A percentile compares a stretch with the other conserved stretches of the same genome.
These are phyloP conservation scores for Drosophila picticornis DNA, from an alignment of 2,888 invertebrate species.

Conservation along the genomic window DNA sequence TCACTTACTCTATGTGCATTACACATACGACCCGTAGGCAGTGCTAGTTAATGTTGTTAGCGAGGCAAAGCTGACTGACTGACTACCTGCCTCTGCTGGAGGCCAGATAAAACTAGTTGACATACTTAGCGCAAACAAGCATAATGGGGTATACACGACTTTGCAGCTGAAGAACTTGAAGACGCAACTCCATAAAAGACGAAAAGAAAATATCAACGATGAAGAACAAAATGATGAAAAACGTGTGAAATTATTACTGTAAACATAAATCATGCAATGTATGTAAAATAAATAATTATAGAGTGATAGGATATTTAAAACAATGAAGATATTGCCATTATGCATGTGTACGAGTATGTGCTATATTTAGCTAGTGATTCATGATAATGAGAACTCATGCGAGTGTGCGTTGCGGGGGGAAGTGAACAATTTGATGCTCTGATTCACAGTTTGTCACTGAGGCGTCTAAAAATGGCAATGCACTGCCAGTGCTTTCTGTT, in stretches of 20 bases:
- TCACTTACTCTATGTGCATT: constrained; percentile 29
- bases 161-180: background rate
- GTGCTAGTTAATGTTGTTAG: constrained; percentile 74
- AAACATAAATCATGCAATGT: too few species aligned
- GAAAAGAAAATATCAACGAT: background rate
- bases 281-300: too few species aligned
- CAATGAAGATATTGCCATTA: background rate
- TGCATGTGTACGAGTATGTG: constrained; percentile 23
- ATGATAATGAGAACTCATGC: constrained; percentile 57
- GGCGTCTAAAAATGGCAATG: constrained; percentile 60
- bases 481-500: constrained; percentile 67
- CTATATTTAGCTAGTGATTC: constrained; percentile 66
- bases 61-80: constrained; percentile 36
- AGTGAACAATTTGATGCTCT: constrained; percentile 51
- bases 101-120: constrained; percentile 78
- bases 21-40: constrained; percentile 66
- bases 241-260: too few species aligned
- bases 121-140: constrained; percentile 49
- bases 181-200: background rate
- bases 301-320: too few species aligned
- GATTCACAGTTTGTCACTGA: constrained; percentile 60
- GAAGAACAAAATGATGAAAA: too few species aligned
- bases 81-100: constrained; percentile 40
- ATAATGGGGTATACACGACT: constrained; percentile 31
- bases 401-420: background rate